Conservation (phyloP, 2,797 vertebrate species). For the Sebastes variabilis region DNA sequence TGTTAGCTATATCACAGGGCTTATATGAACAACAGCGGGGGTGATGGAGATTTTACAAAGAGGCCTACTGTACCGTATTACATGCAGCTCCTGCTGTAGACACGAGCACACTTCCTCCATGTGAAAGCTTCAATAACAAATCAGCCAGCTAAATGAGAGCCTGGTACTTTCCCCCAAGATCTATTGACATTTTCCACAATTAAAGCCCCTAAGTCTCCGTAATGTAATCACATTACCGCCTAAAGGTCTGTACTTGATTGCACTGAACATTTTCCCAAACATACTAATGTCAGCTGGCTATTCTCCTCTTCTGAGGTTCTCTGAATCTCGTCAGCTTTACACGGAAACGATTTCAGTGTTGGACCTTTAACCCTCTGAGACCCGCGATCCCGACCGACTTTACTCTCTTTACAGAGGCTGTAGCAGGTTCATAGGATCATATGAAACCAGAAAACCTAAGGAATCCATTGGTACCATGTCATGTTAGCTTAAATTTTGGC, state of each 20-base stretch:
- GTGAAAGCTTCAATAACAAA: slow-evolving; percentile 17
- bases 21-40: slow-evolving; percentile 33
- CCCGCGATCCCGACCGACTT: too few relatives aligned
- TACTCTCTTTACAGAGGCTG: too few relatives aligned
- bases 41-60: slow-evolving; percentile 36
- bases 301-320: slow-evolving; percentile 6
- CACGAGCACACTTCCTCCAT: background rate
- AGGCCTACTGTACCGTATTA: slow-evolving; percentile 29
- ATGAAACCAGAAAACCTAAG: too few relatives aligned
- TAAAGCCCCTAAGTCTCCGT: slow-evolving; percentile 25
- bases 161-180: slow-evolving; percentile 21
- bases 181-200: slow-evolving; percentile 39
- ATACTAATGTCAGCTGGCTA: slow-evolving; percentile 29
- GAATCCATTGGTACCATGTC: too few relatives aligned
- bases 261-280: slow-evolving; percentile 37
- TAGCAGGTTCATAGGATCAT: too few relatives aligned
- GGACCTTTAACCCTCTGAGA: background rate
- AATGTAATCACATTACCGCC: slow-evolving; percentile 45
- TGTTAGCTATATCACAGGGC: slow-evolving; percentile 31
- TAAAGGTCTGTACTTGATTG: slow-evolving; percentile 33
- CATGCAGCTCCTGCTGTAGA: slow-evolving; percentile 6
- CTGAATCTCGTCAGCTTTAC: background rate
- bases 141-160: slow-evolving; percentile 1
- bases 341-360: background rate
- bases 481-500: too few relatives aligned